Evolutionary conservation across 2,888 invertebrate species (phyloP), one percentile per base, ranked within the genome.

Genomic region (Corythucha ciliata): DNA sequence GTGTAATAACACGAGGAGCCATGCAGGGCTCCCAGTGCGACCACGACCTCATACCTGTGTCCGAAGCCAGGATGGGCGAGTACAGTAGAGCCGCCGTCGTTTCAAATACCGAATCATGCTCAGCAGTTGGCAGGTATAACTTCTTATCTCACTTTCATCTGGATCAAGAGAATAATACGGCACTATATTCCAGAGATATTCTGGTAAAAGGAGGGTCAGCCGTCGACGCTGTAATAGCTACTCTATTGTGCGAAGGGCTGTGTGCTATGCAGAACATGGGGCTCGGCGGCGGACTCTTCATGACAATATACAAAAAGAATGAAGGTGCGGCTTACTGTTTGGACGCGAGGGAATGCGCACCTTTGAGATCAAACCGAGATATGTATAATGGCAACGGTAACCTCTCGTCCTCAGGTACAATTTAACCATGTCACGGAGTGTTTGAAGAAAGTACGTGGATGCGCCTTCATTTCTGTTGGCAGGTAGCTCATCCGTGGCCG

Each of bases 341-440:
- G 2, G 78, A 82, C 60, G 84, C 86, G 0, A 71, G 89, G 45
- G 90, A 90, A 68, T 74, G 70, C 1, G 86, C 88, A 0, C 88
- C 89, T 0, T 64, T 68, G 0, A 71, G 72, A 0, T 74, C 83
- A 0, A 73, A 71, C 0, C 63, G 66, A 6, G 70, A 78, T 46
- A 78, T 83, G 78, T 85, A 72, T 57, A 65, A 72, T 46, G 71
- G 71, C 12, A 66, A 69, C 62, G 61, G 62, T 32, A 65, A 65
- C 1, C 47, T 48, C n/a, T 55, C 59, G 29, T 36, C 49, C 2
- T 32, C 47, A 16, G 59, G 59, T 59, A n/a, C 36, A 21, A 18
- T 2, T 7, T 39, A 18, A 20, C 10, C 16, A 21, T 18, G 16
- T 1, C 8, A 5, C 21, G n/a, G n/a, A 22, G 8, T 37, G 36